Evolutionary conservation across 2,113 vertebrate species (phyloP).

Genomic region (Embiotoca jacksoni): DNA sequence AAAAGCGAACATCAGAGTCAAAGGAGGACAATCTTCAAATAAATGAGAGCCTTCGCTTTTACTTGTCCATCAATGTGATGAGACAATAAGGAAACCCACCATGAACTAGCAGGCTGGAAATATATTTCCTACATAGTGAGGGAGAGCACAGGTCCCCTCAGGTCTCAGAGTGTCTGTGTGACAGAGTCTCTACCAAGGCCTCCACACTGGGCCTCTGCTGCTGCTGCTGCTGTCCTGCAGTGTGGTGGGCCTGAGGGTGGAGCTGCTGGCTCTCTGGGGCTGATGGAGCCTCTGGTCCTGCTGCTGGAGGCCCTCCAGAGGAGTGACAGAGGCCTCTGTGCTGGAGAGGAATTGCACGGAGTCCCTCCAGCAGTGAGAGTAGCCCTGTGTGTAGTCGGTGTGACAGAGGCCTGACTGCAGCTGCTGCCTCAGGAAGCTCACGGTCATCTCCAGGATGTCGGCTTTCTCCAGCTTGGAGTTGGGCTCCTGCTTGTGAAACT

Average conservation of each 20-base stretch:
- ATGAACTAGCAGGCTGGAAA: constrained; percentile 71
- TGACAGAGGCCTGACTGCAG: constrained; percentile 67
- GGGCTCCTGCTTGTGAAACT: constrained; percentile 88
- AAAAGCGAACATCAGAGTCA: constrained; percentile 60
- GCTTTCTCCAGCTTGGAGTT: constrained; percentile 91
- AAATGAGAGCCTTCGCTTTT: constrained; percentile 52
- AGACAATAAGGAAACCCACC: constrained; percentile 63
- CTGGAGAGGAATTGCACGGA: constrained; percentile 84
- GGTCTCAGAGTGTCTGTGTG: constrained; percentile 42
- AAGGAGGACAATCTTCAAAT: constrained; percentile 65
- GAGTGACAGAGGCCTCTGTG: constrained; percentile 55
- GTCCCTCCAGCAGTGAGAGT: constrained; percentile 87
- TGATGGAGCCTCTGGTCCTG: constrained; percentile 61
- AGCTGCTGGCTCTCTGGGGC: constrained; percentile 44
- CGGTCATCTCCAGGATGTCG: constrained; percentile 90
- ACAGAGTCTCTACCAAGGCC: constrained; percentile 87
- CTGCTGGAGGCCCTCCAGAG: constrained; percentile 64
- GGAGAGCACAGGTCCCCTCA: constrained; percentile 55
- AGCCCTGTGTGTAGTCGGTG: constrained; percentile 82
- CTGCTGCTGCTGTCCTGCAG: constrained; percentile 72
- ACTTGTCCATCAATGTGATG: constrained; percentile 85
- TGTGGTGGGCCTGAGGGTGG: constrained; percentile 38
- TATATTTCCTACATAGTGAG: constrained; percentile 80
- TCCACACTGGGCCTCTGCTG: constrained; percentile 85
- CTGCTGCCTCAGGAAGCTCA: constrained; percentile 88